A percentile compares a stretch with the other conserved stretches of the same genome.
Conservation (phyloP, 1,140 invertebrate species). For the Drosophila suzukii region DNA sequence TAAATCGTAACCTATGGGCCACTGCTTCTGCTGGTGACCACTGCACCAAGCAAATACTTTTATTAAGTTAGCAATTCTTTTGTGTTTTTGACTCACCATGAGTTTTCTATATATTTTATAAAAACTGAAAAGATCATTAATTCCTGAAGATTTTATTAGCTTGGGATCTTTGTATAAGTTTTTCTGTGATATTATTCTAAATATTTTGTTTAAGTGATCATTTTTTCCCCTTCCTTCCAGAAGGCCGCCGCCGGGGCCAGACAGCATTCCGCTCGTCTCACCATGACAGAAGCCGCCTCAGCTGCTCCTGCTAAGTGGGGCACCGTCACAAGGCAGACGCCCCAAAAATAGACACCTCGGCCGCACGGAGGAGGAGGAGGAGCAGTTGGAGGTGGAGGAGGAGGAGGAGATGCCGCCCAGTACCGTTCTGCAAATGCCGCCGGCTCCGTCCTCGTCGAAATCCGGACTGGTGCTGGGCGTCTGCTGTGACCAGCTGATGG, state of each 20-base stretch:
- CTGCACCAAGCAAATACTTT: too few species aligned
- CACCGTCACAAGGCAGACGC: constrained; percentile 78
- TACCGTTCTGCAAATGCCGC: constrained; percentile 67
- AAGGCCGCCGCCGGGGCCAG: constrained; percentile 66
- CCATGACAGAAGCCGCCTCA: constrained; percentile 67
- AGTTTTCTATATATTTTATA: too few species aligned
- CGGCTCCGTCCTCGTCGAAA: constrained; percentile 41
- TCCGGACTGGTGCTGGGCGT: constrained; percentile 72
- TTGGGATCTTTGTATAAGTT: too few species aligned
- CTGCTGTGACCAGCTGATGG: constrained; percentile 75
- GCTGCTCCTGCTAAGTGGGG: constrained; percentile 69
- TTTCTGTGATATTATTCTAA: too few species aligned
- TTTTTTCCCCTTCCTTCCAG: constrained; percentile 52
- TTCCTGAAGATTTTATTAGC: too few species aligned
- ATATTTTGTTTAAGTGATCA: constrained; percentile 6
- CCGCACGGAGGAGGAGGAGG: constrained; percentile 3
- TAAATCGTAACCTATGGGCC: too few species aligned
- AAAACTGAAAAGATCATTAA: too few species aligned
- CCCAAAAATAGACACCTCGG: constrained; percentile 67
- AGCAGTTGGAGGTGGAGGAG: constrained; percentile 31
- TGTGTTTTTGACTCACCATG: too few species aligned
- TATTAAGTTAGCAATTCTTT: too few species aligned
- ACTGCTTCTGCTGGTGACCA: too few species aligned
- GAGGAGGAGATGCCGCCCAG: constrained; percentile 59
- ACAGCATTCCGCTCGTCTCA: constrained; percentile 73